These are phyloP conservation scores for Neoaliturus tenellus DNA, from an alignment of 2,888 invertebrate genomes.

Conservation along the genomic window DNA sequence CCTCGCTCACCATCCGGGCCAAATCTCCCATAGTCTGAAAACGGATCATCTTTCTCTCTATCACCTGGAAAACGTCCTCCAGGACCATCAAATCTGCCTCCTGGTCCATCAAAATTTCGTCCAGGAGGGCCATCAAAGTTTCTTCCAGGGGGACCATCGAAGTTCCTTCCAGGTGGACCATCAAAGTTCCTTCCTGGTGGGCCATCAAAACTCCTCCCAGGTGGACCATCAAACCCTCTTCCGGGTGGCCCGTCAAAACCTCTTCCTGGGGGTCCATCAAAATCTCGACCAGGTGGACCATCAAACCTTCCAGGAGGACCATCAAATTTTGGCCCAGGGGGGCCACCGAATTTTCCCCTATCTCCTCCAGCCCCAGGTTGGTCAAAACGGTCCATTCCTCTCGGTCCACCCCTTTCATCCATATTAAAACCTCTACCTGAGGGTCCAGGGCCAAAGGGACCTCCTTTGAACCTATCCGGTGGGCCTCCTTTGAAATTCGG, in stretches of 20 bases:
- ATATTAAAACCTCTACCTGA: conserved; percentile 24
- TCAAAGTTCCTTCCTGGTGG: conserved; percentile 12
- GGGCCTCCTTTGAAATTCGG: conserved; percentile 20
- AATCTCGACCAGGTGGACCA: conserved; percentile 49
- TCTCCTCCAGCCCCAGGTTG: background rate
- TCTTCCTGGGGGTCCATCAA: conserved; percentile 47
- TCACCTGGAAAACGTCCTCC: conserved; percentile 43
- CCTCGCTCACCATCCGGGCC: conserved; percentile 42
- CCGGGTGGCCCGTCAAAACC: conserved; percentile 38
- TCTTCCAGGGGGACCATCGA: conserved; percentile 53
- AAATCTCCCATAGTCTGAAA: conserved; percentile 30
- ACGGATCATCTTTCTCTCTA: conserved; percentile 25
- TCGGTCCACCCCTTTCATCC: conserved; percentile 8
- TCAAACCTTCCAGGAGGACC: conserved; percentile 51
- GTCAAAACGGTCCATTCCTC: conserved; percentile 38
- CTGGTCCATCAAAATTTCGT: conserved; percentile 40
- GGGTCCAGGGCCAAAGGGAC: conserved; percentile 7
- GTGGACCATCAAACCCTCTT: conserved; percentile 42
- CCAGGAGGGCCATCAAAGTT: conserved; percentile 34
- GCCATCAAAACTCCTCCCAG: conserved; percentile 31
- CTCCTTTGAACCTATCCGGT: conserved; percentile 40
- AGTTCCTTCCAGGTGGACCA: conserved; percentile 40
- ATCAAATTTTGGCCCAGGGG: conserved; percentile 49
- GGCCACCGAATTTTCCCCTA: conserved; percentile 45
- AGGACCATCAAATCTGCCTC: conserved; percentile 54